phyloP scores from a whole-genome alignment of 2,888 invertebrate genomes.

The Mythimna vitellina region DNA sequence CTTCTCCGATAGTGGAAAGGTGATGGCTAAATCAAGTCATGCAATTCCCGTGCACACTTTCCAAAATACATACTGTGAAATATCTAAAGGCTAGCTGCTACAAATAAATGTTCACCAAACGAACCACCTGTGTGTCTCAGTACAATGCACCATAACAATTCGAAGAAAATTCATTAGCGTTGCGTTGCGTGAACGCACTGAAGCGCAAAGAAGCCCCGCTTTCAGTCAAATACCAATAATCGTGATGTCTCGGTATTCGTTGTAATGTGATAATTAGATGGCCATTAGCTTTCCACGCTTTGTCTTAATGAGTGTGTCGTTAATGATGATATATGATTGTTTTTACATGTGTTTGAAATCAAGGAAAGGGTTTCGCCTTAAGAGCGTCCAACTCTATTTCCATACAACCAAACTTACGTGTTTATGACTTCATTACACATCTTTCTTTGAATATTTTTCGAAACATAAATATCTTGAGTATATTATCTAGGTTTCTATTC shows the following conservation, averaged over 20 bases:
- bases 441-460: no score
- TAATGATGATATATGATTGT: not conserved
- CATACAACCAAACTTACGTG: no score
- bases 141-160: constrained; percentile 35
- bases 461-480: no score
- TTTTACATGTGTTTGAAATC: not conserved
- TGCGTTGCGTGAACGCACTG: constrained; percentile 41
- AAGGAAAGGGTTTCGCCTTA: not conserved
- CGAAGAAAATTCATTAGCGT: constrained; percentile 53
- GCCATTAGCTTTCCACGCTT: constrained; percentile 22
- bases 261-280: constrained; percentile 46
- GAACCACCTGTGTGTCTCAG: not conserved
- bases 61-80: no score
- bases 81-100: no score
- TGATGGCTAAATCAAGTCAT: no score
- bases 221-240: constrained; percentile 63
- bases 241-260: constrained; percentile 17
- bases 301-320: not conserved
- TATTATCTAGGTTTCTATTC: no score
- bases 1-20: no score
- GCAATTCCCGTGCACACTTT: no score
- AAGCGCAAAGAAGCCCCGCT: constrained; percentile 47
- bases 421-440: no score
- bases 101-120: not conserved
- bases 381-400: no score